Evolutionary conservation across 2,113 vertebrate species (phyloP).

Genomic region (Callocephalon fimbriatum): DNA sequence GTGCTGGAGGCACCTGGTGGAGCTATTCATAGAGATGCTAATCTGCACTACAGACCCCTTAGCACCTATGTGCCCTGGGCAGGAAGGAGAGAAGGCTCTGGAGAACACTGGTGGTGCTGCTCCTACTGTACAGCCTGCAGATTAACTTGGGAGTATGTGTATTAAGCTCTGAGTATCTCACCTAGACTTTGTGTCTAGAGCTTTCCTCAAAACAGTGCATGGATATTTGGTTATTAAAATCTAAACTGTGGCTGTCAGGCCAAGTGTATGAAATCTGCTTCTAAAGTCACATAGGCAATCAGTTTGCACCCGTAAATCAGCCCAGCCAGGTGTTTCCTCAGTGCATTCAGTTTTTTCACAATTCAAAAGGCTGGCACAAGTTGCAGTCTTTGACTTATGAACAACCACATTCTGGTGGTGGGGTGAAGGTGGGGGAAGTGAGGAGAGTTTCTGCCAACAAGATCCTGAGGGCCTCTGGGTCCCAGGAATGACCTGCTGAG

Average conservation of each 20-base stretch:
- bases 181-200: background rate
- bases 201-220: background rate
- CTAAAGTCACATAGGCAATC: background rate
- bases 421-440: background rate
- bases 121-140: background rate
- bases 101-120: background rate
- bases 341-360: background rate
- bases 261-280: background rate
- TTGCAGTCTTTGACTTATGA: background rate
- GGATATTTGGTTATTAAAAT: background rate
- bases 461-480: fast-evolving
- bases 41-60: background rate
- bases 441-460: background rate
- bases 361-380: background rate
- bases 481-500: background rate
- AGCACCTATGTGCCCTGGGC: background rate
- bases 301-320: background rate
- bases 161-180: background rate
- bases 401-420: background rate
- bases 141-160: background rate
- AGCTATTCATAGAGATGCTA: background rate
- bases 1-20: background rate
- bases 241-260: background rate
- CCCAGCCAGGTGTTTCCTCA: background rate
- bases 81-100: background rate